A percentile compares a stretch with the other conserved stretches of the same genome.
Conservation (phyloP, 2,888 invertebrate genomes). For the Netelia inedita region DNA sequence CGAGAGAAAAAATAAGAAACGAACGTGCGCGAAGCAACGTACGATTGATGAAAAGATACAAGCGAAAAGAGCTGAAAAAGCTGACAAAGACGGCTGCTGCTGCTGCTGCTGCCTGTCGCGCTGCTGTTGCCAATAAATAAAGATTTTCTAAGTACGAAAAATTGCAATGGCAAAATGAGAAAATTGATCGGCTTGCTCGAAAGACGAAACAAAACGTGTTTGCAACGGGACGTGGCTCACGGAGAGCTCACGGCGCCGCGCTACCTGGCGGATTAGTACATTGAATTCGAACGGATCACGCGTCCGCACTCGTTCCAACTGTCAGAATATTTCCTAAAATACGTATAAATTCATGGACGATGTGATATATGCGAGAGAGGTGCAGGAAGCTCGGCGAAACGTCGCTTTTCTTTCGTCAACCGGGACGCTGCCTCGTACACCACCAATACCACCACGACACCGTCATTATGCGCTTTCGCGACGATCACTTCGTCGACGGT, state of each 20-base stretch:
- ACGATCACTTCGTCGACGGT: conserved; percentile 57
- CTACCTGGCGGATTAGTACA: conserved; percentile 60
- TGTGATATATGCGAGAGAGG: conserved; percentile 62
- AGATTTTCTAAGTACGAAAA: conserved; percentile 35
- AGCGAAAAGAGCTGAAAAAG: conserved; percentile 56
- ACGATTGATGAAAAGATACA: conserved; percentile 60
- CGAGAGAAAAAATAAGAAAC: conserved; percentile 1
- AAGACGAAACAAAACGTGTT: conserved; percentile 16
- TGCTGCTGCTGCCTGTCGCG: conserved; percentile 70
- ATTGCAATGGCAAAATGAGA: conserved; percentile 28
- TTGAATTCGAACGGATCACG: conserved; percentile 25
- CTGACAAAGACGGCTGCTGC: conserved; percentile 63
- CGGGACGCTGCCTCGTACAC: conserved; percentile 79
- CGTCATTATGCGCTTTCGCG: conserved; percentile 55
- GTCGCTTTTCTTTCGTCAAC: conserved; percentile 85
- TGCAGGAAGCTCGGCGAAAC: conserved; percentile 80
- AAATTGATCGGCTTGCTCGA: conserved; percentile 31
- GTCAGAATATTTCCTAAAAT: conserved; percentile 29
- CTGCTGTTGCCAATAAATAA: conserved; percentile 55
- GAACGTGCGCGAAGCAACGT: conserved; percentile 62
- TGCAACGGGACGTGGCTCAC: conserved; percentile 31
- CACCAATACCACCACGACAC: conserved; percentile 60
- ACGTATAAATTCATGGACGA: conserved; percentile 44
- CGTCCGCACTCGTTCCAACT: conserved; percentile 51
- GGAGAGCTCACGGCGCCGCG: conserved; percentile 35